These are phyloP conservation scores for Coenonympha glycerion DNA, from an alignment of 2,888 invertebrate species.

Conservation along the genomic window DNA sequence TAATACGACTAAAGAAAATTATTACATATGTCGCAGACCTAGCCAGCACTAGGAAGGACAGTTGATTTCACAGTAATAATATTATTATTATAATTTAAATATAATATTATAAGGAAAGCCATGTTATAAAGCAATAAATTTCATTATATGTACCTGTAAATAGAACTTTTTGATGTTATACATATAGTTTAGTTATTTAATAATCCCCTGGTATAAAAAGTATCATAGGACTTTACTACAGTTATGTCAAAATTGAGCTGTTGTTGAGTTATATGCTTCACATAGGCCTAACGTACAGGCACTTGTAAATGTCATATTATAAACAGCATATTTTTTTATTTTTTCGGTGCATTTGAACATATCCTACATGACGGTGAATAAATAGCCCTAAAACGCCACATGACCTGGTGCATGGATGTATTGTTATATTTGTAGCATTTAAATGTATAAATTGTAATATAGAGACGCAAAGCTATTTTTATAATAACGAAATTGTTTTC, in stretches of 20 bases:
- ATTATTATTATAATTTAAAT: no score
- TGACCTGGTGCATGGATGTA: constrained; percentile 11
- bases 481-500: constrained; percentile 52
- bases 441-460: constrained; percentile 37
- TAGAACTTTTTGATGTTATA: neutral
- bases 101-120: no score
- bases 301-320: no score
- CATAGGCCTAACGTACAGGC: no score
- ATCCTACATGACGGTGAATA: neutral
- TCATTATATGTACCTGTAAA: constrained; percentile 1
- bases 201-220: no score
- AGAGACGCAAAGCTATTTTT: constrained; percentile 61
- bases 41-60: no score
- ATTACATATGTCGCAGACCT: no score
- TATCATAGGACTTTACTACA: no score
- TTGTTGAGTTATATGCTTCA: no score
- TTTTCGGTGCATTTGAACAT: neutral
- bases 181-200: neutral
- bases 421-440: constrained; percentile 19
- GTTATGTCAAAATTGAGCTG: neutral
- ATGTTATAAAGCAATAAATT: constrained; percentile 12
- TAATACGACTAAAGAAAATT: no score
- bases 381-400: neutral
- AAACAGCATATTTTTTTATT: neutral
- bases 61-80: no score